These are phyloP conservation scores for Drosophila bipectinata DNA, from an alignment of 1,140 invertebrate genomes.

Conservation along the genomic window DNA sequence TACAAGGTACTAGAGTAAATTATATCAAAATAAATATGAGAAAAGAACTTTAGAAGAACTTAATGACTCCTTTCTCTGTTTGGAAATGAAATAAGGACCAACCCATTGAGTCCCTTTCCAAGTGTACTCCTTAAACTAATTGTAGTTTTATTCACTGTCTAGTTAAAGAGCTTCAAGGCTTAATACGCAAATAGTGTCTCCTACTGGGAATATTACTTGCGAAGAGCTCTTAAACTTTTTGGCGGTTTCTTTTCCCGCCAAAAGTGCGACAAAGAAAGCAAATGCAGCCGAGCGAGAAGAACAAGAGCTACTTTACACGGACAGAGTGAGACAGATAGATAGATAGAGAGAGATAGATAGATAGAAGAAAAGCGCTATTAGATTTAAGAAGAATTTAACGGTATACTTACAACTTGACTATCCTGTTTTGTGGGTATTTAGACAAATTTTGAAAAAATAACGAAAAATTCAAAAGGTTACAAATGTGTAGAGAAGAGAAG, in stretches of 20 bases:
- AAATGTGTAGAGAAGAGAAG: conserved; percentile 71
- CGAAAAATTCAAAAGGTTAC: conserved; percentile 75
- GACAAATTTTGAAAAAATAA: conserved; percentile 71
- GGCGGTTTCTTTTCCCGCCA: conserved; percentile 9
- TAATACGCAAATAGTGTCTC: conserved; percentile 6
- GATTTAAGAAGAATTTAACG: conserved; percentile 55
- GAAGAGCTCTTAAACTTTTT: neutral
- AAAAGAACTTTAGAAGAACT: too few species aligned
- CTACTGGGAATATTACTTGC: neutral
- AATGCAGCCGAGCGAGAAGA: conserved; percentile 30
- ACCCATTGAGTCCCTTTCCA: neutral
- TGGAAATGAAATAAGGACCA: neutral
- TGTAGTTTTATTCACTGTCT: conserved; percentile 9
- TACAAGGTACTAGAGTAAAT: too few species aligned
- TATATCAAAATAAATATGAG: too few species aligned
- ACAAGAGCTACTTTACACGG: conserved; percentile 43
- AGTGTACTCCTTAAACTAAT: conserved; percentile 12
- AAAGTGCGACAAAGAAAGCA: conserved; percentile 23
- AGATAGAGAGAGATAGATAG: conserved; percentile 38
- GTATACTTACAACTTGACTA: conserved; percentile 82
- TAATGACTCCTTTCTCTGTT: conserved; percentile 8
- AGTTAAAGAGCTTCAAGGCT: conserved; percentile 28
- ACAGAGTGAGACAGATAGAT: conserved; percentile 40
- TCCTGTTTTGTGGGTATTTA: conserved; percentile 74
- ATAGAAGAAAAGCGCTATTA: conserved; percentile 60